These are phyloP conservation scores for Glaucopsyche alexis DNA, from an alignment of 2,888 invertebrate genomes.

Conservation along the genomic window DNA sequence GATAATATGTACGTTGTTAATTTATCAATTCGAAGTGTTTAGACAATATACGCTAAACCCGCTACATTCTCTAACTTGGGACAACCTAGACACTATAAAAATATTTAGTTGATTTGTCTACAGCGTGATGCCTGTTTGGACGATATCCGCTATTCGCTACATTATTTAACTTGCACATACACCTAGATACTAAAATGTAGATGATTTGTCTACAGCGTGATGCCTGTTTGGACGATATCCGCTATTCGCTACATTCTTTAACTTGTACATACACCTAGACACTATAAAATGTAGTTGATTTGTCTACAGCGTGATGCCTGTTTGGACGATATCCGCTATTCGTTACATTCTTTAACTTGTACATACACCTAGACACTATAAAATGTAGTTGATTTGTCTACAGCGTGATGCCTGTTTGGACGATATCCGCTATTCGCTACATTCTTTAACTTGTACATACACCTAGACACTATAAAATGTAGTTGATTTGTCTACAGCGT, in stretches of 20 bases:
- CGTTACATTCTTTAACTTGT: neutral
- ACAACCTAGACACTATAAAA: too few species aligned
- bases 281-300: too few species aligned
- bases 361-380: neutral
- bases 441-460: neutral
- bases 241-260: neutral
- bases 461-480: too few species aligned
- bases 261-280: neutral
- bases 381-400: neutral
- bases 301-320: too few species aligned
- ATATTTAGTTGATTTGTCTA: too few species aligned
- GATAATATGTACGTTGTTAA: too few species aligned
- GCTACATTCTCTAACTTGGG: too few species aligned
- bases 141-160: neutral
- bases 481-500: too few species aligned
- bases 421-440: neutral
- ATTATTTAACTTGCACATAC: neutral
- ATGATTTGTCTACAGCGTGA: neutral
- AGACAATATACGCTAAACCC: too few species aligned
- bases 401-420: neutral
- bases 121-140: too few species aligned
- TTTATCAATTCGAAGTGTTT: too few species aligned
- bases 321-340: neutral
- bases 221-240: neutral
- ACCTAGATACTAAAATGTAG: neutral